Conservation (phyloP, 2,888 invertebrate genomes). For the Epistrophe grossulariae region DNA sequence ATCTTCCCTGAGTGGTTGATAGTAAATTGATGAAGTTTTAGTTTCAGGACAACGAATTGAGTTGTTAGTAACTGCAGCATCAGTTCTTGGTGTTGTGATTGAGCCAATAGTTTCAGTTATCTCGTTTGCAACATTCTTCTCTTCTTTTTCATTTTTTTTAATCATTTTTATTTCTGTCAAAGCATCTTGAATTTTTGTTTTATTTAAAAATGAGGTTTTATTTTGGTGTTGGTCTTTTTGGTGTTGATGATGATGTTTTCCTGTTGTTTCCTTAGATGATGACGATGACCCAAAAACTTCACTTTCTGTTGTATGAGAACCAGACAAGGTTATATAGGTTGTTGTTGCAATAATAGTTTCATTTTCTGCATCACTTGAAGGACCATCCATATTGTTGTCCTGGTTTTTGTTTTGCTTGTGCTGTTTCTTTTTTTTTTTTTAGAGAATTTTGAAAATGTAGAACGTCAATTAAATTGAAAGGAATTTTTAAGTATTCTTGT, state of each 20-base stretch:
- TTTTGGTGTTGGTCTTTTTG: not conserved
- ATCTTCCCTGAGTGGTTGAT: slow-evolving; percentile 21
- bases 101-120: not conserved
- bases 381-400: slow-evolving; percentile 32
- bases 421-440: not conserved
- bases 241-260: not conserved
- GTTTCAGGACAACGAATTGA: not conserved
- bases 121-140: not conserved
- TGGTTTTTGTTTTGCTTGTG: not conserved
- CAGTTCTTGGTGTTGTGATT: not conserved
- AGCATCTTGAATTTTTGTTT: not conserved
- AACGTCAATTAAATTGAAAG: slow-evolving; percentile 58
- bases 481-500: not conserved
- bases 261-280: not conserved
- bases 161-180: not conserved
- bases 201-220: too few relatives aligned
- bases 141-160: not conserved
- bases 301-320: slow-evolving; percentile 58
- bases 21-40: not conserved
- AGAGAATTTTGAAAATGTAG: slow-evolving; percentile 44
- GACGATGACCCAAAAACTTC: slow-evolving; percentile 28
- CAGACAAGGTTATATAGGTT: slow-evolving; percentile 59
- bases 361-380: slow-evolving; percentile 51
- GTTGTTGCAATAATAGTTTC: slow-evolving; percentile 67
- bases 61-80: too few relatives aligned